Conservation (phyloP, 2,113 vertebrate species). For the Pluvianellus socialis region DNA sequence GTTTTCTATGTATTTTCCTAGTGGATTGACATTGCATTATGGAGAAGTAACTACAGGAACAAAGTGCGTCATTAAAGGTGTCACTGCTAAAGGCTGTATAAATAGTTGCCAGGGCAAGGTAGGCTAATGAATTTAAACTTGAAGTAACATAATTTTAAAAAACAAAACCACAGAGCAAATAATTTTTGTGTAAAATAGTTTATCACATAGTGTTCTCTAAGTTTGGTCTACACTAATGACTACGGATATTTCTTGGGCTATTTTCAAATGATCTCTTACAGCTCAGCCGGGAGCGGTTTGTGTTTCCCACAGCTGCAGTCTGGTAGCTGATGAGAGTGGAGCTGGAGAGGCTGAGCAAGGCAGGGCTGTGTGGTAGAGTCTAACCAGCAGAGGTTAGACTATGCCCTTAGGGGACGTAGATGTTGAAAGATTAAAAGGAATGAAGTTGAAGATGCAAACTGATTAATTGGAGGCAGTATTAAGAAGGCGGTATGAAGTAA, state of each 20-base stretch:
- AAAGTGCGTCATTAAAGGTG: constrained; percentile 76
- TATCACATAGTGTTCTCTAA: background rate
- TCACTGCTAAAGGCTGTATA: constrained; percentile 80
- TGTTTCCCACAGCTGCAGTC: background rate
- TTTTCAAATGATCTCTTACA: background rate
- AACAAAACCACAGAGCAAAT: background rate
- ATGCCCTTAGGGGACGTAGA: background rate
- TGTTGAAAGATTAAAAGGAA: background rate
- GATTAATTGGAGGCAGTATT: background rate
- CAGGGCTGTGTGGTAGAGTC: background rate
- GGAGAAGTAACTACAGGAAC: constrained; percentile 64
- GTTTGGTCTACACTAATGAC: background rate
- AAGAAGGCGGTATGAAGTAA: background rate
- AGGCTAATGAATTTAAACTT: constrained; percentile 21
- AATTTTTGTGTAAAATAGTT: background rate
- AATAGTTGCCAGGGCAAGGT: constrained; percentile 85
- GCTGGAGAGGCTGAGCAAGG: background rate
- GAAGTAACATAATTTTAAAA: background rate
- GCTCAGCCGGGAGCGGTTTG: background rate
- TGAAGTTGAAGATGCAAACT: background rate
- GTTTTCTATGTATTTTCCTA: constrained; percentile 45
- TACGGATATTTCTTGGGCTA: background rate
- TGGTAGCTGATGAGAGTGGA: background rate
- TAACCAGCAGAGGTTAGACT: background rate
- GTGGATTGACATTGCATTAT: constrained; percentile 81